These are phyloP conservation scores for Silurus lanzhouensis DNA, from an alignment of 2,797 vertebrate species.

Conservation along the genomic window DNA sequence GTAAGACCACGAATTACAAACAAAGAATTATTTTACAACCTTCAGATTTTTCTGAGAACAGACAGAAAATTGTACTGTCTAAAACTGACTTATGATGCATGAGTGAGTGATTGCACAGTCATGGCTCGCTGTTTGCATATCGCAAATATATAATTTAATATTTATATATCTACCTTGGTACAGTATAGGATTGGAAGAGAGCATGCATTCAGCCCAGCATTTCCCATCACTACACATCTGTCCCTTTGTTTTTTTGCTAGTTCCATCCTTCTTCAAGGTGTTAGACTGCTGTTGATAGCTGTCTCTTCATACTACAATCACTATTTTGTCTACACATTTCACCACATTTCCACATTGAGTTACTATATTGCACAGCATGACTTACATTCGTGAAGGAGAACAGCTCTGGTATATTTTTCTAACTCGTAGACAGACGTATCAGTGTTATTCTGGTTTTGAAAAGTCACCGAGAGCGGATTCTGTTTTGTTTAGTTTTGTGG, in stretches of 20 bases:
- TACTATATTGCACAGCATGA: conserved; percentile 29
- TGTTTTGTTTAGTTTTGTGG: conserved; percentile 33
- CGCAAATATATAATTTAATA: not conserved
- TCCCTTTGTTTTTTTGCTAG: not conserved
- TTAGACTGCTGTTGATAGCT: conserved; percentile 6
- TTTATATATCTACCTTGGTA: not conserved
- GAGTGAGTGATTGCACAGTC: not conserved
- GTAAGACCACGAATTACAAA: not conserved
- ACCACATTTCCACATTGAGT: conserved; percentile 51
- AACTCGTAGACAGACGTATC: conserved; percentile 24
- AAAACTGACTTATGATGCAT: not conserved
- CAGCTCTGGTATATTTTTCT: conserved; percentile 20
- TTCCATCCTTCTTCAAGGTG: not conserved
- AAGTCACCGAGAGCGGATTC: conserved; percentile 15
- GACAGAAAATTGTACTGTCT: not conserved
- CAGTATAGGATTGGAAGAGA: too few species aligned
- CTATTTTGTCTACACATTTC: conserved; percentile 33
- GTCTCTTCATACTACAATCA: conserved; percentile 21
- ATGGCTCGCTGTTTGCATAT: not conserved
- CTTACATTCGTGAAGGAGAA: conserved; percentile 27
- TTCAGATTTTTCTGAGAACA: too few species aligned
- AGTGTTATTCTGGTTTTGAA: conserved; percentile 19
- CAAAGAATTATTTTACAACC: too few species aligned
- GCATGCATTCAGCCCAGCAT: not conserved
- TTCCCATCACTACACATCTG: not conserved